Evolutionary conservation across 2,113 vertebrate genomes (phyloP).

Genomic region (Heptranchias perlo): DNA sequence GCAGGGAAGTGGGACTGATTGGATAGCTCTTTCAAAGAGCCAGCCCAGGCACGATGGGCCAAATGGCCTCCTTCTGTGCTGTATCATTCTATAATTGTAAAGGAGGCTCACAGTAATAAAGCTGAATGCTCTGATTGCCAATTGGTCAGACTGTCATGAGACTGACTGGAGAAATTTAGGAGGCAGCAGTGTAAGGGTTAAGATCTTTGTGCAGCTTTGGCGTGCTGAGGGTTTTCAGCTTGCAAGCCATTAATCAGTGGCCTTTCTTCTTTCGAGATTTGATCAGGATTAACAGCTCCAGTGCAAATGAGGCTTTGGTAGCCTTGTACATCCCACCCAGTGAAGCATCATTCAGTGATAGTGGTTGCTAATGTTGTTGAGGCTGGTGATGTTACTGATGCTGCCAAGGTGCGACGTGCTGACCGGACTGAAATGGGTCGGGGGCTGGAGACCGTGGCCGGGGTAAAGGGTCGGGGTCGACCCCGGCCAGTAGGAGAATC

Average conservation of each 20-base stretch:
- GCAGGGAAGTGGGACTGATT: not conserved
- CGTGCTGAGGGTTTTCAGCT: not conserved
- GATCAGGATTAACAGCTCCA: not conserved
- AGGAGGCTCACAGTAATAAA: too few species aligned
- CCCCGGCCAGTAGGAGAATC: conserved; percentile 93
- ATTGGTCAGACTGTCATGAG: not conserved
- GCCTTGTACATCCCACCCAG: not conserved
- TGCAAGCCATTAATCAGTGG: not conserved
- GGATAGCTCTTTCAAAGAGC: not conserved
- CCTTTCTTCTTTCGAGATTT: not conserved
- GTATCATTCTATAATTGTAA: not conserved
- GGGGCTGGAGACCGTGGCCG: conserved; percentile 72
- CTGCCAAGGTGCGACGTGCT: conserved; percentile 75
- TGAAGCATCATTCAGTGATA: conserved; percentile 73
- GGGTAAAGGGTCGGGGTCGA: conserved; percentile 78
- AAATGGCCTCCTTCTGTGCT: not conserved
- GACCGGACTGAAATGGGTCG: conserved; percentile 74
- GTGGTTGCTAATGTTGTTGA: conserved; percentile 66
- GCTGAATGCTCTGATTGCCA: not conserved
- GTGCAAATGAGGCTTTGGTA: not conserved
- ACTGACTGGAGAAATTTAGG: too few species aligned
- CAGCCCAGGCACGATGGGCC: not conserved
- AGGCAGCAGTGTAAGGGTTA: not conserved
- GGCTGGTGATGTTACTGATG: conserved; percentile 74
- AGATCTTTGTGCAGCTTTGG: not conserved